These are phyloP conservation scores for Dolichotis patagonum DNA, from an alignment of 2,113 vertebrate species.

Conservation along the genomic window DNA sequence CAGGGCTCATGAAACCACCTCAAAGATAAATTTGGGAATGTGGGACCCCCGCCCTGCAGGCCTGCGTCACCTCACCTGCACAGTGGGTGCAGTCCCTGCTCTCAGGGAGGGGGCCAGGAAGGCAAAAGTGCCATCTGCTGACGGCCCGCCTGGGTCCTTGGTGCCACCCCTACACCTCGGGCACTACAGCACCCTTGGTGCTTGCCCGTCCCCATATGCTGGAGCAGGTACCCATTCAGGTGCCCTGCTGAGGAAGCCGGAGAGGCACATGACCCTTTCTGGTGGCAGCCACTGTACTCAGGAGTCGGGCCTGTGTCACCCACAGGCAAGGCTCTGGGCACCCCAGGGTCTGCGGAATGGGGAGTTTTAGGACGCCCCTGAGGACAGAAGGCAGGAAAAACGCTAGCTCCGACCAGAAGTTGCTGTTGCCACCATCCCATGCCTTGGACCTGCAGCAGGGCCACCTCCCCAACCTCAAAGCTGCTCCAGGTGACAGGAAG, in stretches of 20 bases:
- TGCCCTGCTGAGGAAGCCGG: neutral
- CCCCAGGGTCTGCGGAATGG: neutral
- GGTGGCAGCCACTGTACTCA: neutral
- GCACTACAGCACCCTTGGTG: neutral
- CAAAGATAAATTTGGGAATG: neutral
- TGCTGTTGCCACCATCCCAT: no score
- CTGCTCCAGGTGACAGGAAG: neutral
- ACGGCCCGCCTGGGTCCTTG: neutral
- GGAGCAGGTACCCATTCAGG: no score
- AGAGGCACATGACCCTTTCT: neutral
- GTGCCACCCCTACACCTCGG: neutral
- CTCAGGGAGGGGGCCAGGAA: neutral
- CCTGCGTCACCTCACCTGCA: neutral
- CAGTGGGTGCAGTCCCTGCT: neutral
- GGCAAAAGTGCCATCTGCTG: neutral
- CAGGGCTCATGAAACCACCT: neutral
- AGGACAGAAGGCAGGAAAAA: neutral
- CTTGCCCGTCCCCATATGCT: neutral
- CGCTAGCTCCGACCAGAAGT: neutral
- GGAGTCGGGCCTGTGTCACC: no score
- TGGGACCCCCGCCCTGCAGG: neutral
- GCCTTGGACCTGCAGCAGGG: neutral
- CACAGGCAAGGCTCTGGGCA: neutral
- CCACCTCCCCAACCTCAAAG: fast-evolving
- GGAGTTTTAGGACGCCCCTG: neutral